Conservation (phyloP, 2,113 vertebrate species). For the Malurus melanocephalus region DNA sequence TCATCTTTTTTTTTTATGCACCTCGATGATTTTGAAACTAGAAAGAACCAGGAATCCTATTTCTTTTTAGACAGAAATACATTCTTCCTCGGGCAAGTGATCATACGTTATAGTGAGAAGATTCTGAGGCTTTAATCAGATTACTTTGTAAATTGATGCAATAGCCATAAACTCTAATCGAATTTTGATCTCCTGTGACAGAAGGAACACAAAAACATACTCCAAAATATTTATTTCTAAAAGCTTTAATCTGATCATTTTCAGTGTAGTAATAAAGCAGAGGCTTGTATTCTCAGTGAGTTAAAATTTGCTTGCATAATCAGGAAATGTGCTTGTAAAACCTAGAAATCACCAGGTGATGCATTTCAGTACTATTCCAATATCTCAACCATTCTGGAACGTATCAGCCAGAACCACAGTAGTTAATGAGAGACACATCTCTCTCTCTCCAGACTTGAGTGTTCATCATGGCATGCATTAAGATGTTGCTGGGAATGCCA, state of each 20-base stretch:
- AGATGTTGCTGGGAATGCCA: background rate
- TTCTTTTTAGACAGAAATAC: background rate
- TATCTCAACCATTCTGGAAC: conserved; percentile 7
- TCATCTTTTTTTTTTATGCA: background rate
- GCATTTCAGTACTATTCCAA: conserved; percentile 15
- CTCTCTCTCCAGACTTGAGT: background rate
- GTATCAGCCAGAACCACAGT: background rate
- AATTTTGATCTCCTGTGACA: conserved; percentile 5
- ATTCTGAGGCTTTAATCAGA: background rate
- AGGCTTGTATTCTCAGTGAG: background rate
- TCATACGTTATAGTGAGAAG: background rate
- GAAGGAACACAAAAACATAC: background rate
- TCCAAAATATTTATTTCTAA: background rate
- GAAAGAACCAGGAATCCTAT: background rate
- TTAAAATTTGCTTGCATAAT: conserved; percentile 2
- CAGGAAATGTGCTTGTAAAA: conserved; percentile 26
- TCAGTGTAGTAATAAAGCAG: background rate
- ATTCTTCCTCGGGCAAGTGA: background rate
- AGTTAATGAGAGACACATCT: background rate
- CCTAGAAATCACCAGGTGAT: conserved; percentile 26
- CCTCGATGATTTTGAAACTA: background rate
- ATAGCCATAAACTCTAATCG: background rate
- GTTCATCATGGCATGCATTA: background rate
- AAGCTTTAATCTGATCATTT: conserved; percentile 2
- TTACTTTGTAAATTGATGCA: background rate